Percentiles rank a stretch among this genome's conserved stretches.
Evolutionary conservation across 2,888 invertebrate species (phyloP).

Genomic region (Carcina quercana): DNA sequence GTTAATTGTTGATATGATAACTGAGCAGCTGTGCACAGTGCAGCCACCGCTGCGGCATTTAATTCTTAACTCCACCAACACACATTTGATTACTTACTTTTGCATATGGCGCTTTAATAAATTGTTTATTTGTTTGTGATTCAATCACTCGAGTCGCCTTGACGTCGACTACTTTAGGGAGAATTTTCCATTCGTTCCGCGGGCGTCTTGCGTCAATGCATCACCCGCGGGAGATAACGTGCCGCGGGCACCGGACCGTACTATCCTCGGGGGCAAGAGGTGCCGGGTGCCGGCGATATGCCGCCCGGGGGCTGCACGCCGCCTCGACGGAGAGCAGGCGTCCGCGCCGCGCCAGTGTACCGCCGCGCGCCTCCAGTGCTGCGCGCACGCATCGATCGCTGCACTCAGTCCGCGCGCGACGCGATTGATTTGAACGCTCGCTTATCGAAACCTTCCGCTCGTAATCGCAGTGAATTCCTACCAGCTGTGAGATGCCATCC

Average conservation of each 20-base stretch:
- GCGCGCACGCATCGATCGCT: slow-evolving; percentile 61
- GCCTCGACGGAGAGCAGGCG: too few species aligned
- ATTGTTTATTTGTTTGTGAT: too few species aligned
- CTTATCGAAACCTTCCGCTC: slow-evolving; percentile 52
- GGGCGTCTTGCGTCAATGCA: slow-evolving; percentile 2
- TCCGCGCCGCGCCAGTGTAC: slow-evolving; percentile 51
- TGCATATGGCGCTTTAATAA: too few species aligned
- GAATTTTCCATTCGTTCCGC: too few species aligned
- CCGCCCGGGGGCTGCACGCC: slow-evolving; percentile 49
- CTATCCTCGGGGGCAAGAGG: slow-evolving; percentile 63
- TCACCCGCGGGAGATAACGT: slow-evolving; percentile 36
- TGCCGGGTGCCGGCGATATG: slow-evolving; percentile 62
- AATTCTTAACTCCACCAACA: too few species aligned
- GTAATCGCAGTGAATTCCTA: slow-evolving; percentile 33
- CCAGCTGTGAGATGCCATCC: slow-evolving; percentile 39
- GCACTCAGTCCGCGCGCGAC: slow-evolving; percentile 37
- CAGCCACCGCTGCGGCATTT: too few species aligned
- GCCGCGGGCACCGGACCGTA: slow-evolving; percentile 49
- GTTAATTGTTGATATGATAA: too few species aligned
- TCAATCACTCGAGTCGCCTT: too few species aligned
- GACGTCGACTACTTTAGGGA: too few species aligned
- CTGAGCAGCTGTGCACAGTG: too few species aligned
- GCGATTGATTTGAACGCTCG: slow-evolving; percentile 31
- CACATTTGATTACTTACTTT: too few species aligned
- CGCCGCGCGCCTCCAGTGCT: slow-evolving; percentile 62